phyloP scores from a whole-genome alignment of 2,797 vertebrate species.

The Kryptolebias ocellatus region DNA sequence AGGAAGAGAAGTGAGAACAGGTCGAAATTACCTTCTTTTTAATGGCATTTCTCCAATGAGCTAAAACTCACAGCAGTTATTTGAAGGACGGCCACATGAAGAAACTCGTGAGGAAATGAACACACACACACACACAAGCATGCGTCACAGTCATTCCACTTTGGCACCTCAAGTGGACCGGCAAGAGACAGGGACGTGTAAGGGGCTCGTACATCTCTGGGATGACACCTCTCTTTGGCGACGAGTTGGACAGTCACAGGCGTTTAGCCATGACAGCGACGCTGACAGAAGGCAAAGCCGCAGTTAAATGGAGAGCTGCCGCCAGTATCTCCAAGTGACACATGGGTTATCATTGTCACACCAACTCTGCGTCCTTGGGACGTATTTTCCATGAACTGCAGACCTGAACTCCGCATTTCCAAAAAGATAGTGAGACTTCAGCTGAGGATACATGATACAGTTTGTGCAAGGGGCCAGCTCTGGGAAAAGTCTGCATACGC shows the following conservation, averaged over 20 bases:
- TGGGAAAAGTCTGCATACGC: constrained; percentile 48
- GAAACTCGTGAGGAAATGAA: constrained; percentile 8
- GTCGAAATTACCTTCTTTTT: constrained; percentile 21
- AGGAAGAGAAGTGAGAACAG: constrained; percentile 5
- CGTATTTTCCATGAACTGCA: constrained; percentile 84
- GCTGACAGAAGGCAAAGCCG: constrained; percentile 88
- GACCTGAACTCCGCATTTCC: constrained; percentile 66
- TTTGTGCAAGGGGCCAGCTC: constrained; percentile 64
- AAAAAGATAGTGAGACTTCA: constrained; percentile 76
- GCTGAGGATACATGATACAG: constrained; percentile 77
- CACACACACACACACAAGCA: constrained; percentile 3
- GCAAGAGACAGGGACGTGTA: constrained; percentile 46
- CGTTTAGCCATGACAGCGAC: constrained; percentile 85
- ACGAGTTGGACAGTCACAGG: constrained; percentile 85
- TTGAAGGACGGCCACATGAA: constrained; percentile 15
- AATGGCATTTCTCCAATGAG: constrained; percentile 14
- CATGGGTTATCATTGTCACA: constrained; percentile 82
- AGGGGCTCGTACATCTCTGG: constrained; percentile 62
- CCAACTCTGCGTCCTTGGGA: constrained; percentile 77
- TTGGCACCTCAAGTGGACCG: constrained; percentile 55
- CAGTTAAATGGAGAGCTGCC: constrained; percentile 29
- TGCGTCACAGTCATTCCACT: constrained; percentile 43
- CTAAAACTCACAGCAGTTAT: constrained; percentile 20
- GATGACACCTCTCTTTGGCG: constrained; percentile 85
- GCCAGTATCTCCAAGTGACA: constrained; percentile 65